A percentile compares a stretch with the other conserved stretches of the same genome.
Conservation (phyloP, 2,113 vertebrate species). For the Cepphus grylle region DNA sequence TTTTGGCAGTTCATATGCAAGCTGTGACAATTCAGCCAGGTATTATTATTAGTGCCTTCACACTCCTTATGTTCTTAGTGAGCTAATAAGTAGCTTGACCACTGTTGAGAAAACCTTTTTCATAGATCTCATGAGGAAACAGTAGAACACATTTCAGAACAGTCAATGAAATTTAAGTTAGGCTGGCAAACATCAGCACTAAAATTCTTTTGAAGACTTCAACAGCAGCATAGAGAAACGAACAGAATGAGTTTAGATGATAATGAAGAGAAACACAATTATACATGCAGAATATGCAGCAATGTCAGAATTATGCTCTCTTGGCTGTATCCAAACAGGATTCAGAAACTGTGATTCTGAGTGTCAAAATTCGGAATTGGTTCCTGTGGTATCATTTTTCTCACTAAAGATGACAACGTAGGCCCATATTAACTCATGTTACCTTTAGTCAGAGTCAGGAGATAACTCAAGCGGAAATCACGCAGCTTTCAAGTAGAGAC, state of each 20-base stretch:
- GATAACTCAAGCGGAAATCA: not conserved
- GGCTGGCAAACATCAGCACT: not conserved
- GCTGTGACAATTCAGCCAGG: not conserved
- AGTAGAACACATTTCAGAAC: not conserved
- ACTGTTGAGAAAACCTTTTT: not conserved
- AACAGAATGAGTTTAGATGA: not conserved
- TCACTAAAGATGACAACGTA: not conserved
- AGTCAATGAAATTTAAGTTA: not conserved
- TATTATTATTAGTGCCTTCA: not conserved
- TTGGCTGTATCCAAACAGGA: not conserved
- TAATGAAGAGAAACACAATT: not conserved
- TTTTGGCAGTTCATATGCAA: not conserved
- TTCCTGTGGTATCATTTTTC: not conserved
- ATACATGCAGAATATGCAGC: not conserved
- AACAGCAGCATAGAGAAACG: not conserved
- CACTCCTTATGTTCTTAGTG: not conserved
- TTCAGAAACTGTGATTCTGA: not conserved
- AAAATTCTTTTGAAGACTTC: not conserved
- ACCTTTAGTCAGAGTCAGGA: not conserved
- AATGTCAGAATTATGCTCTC: not conserved
- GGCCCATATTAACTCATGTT: not conserved
- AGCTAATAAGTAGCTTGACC: not conserved
- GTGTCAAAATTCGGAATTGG: not conserved
- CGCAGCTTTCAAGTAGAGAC: rapidly evolving
- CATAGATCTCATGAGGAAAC: not conserved